phyloP scores from a whole-genome alignment of 1,140 invertebrate species.

The Caenorhabditis latens region DNA sequence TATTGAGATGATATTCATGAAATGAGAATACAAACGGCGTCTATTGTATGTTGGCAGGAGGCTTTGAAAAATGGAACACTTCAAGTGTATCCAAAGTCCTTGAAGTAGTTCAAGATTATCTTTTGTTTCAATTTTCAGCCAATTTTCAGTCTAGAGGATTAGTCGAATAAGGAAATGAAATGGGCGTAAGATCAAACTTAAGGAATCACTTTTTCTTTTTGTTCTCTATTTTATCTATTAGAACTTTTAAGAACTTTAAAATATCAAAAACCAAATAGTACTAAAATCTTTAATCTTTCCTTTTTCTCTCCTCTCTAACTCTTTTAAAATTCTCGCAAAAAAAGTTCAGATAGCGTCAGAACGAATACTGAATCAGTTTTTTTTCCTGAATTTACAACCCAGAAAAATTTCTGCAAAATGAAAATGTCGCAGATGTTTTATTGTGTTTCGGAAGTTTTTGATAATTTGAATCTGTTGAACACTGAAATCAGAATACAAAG shows the following conservation, averaged over 20 bases:
- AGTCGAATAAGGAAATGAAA: background rate
- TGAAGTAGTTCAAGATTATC: too few relatives aligned
- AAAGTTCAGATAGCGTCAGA: background rate
- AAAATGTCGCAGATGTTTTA: slow-evolving; percentile 11
- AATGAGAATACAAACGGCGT: too few relatives aligned
- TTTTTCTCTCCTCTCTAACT: background rate
- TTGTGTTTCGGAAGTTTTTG: background rate
- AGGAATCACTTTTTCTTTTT: background rate
- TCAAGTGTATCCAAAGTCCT: too few relatives aligned
- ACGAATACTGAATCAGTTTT: background rate
- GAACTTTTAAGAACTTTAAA: background rate
- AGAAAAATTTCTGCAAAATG: background rate
- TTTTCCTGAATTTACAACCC: background rate
- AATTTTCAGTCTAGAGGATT: background rate
- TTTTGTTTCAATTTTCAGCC: background rate
- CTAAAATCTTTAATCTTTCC: background rate
- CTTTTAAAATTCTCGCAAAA: background rate
- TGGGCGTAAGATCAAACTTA: background rate
- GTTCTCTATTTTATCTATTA: background rate
- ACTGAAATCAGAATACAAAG: background rate
- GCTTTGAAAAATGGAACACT: too few relatives aligned
- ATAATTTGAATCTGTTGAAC: too few relatives aligned
- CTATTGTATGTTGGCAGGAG: too few relatives aligned
- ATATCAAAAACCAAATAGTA: background rate
- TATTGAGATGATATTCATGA: too few relatives aligned